Evolutionary conservation across 2,888 invertebrate species (phyloP).

Genomic region (Brachypterus glaber): DNA sequence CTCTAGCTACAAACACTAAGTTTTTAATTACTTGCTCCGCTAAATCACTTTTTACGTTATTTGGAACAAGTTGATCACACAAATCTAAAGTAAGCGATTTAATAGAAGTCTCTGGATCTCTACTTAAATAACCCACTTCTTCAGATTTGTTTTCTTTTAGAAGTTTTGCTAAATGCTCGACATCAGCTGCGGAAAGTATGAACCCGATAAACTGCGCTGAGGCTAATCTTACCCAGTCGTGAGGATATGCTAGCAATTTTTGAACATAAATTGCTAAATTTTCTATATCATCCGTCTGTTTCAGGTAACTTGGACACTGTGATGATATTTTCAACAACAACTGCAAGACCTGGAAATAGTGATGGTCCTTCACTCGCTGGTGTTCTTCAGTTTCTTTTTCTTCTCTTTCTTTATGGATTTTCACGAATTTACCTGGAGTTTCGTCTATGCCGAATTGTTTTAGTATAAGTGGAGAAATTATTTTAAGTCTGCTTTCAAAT

Average conservation of each 20-base stretch:
- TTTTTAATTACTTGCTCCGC: slow-evolving; percentile 66
- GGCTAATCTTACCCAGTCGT: slow-evolving; percentile 76
- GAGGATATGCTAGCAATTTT: slow-evolving; percentile 66
- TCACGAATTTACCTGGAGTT: slow-evolving; percentile 52
- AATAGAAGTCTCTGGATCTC: slow-evolving; percentile 51
- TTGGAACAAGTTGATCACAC: slow-evolving; percentile 61
- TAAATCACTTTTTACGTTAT: slow-evolving; percentile 56
- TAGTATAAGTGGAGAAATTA: slow-evolving; percentile 50
- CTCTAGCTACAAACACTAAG: slow-evolving; percentile 58
- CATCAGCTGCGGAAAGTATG: slow-evolving; percentile 55
- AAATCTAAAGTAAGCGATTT: slow-evolving; percentile 64
- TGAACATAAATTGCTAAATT: slow-evolving; percentile 58
- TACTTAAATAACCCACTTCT: slow-evolving; percentile 43
- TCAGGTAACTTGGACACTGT: slow-evolving; percentile 52
- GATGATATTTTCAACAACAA: slow-evolving; percentile 58
- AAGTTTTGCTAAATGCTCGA: slow-evolving; percentile 48
- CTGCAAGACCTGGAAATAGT: slow-evolving; percentile 64
- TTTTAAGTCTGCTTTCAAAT: slow-evolving; percentile 57
- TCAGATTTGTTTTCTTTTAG: slow-evolving; percentile 34
- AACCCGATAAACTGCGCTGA: slow-evolving; percentile 68
- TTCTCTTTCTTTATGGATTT: slow-evolving; percentile 35
- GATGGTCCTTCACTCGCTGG: slow-evolving; percentile 60
- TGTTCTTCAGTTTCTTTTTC: slow-evolving; percentile 42
- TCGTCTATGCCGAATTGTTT: slow-evolving; percentile 32
- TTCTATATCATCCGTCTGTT: slow-evolving; percentile 45